phyloP scores from a whole-genome alignment of 2,888 invertebrate genomes.

The Mantis religiosa region DNA sequence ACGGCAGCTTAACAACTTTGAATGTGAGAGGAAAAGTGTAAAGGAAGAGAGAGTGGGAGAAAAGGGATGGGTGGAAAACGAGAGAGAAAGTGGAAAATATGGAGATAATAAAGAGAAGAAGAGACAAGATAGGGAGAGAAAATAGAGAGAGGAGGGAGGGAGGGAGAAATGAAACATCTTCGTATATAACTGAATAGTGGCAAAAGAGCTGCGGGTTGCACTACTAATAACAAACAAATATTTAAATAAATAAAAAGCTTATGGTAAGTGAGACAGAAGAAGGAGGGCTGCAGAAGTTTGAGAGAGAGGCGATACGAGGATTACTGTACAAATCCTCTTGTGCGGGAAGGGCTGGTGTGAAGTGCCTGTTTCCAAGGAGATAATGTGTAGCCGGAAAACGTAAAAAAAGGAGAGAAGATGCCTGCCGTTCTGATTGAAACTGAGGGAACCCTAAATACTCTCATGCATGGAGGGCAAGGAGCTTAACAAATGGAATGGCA shows the following conservation, averaged over 20 bases:
- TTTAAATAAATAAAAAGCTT: neutral
- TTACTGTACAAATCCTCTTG: neutral
- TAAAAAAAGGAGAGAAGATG: slow-evolving; percentile 16
- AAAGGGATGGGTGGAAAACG: too few relatives aligned
- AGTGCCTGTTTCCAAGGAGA: slow-evolving; percentile 18
- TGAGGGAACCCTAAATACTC: neutral
- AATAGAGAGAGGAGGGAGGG: too few relatives aligned
- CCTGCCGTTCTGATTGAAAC: neutral
- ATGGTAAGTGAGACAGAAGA: neutral
- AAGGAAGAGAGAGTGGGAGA: too few relatives aligned
- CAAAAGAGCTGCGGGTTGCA: too few relatives aligned
- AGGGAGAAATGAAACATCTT: too few relatives aligned
- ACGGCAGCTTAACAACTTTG: too few relatives aligned
- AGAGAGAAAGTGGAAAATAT: too few relatives aligned
- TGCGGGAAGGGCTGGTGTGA: neutral
- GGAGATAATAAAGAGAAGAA: too few relatives aligned
- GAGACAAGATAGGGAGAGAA: too few relatives aligned
- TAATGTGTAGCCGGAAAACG: slow-evolving; percentile 12
- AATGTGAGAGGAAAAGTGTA: too few relatives aligned
- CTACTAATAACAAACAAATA: neutral
- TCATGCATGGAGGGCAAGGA: neutral
- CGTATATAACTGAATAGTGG: too few relatives aligned
- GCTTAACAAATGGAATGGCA: neutral
- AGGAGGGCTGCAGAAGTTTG: neutral
- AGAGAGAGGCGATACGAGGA: neutral